A percentile compares a stretch with the other conserved stretches of the same genome.
These are phyloP conservation scores for Dryocosmus kuriphilus DNA, from an alignment of 2,888 invertebrate species.

Conservation along the genomic window DNA sequence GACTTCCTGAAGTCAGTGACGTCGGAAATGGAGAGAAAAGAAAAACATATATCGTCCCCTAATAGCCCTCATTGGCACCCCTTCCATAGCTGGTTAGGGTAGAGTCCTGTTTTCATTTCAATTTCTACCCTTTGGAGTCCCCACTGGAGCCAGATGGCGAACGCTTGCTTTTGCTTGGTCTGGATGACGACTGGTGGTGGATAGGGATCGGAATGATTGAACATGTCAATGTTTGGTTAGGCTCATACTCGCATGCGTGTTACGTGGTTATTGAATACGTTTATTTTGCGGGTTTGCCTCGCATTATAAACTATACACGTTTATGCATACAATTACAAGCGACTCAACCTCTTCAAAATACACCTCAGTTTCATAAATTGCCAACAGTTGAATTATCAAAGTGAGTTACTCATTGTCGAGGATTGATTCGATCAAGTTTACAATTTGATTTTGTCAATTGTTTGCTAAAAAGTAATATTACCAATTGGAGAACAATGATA, in stretches of 20 bases:
- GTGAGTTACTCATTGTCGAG: no score
- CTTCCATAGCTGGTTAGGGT: constrained; percentile 62
- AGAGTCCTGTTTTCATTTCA: constrained; percentile 76
- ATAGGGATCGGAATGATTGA: constrained; percentile 73
- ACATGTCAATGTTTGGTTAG: constrained; percentile 77
- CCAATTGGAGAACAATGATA: no score
- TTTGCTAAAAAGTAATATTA: no score
- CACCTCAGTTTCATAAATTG: neutral
- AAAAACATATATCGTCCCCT: constrained; percentile 77
- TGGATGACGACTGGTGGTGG: constrained; percentile 49
- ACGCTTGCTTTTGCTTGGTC: constrained; percentile 57
- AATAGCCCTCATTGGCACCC: constrained; percentile 77
- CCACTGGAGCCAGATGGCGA: constrained; percentile 72
- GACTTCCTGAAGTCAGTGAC: constrained; percentile 40
- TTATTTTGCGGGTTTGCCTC: constrained; percentile 65
- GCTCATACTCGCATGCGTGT: constrained; percentile 61
- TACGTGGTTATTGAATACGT: constrained; percentile 67
- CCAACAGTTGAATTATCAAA: neutral
- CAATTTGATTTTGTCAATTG: no score
- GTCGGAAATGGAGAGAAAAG: constrained; percentile 62
- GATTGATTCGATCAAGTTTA: no score
- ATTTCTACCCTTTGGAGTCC: constrained; percentile 72
- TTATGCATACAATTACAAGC: neutral
- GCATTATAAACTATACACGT: constrained; percentile 25
- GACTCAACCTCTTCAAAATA: constrained; percentile 5